phyloP scores from a whole-genome alignment of 2,113 vertebrate species.

The western clawed frog (Xenopus tropicalis) region UCB_Xtro_10.0 CM004447.2:94412001-94412500 shows the following conservation, averaged over 20 bases:
- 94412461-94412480: conserved; percentile 99
- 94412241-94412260: conserved; percentile 98
- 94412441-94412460: conserved; percentile 99
- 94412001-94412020: conserved; percentile 97
- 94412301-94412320: conserved; percentile 99
- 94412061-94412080: conserved; percentile 89
- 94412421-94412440: conserved; percentile 99
- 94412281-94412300: conserved; percentile 98
- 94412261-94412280: conserved; percentile 96
- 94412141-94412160: conserved; percentile 97
- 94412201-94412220: conserved; percentile 94
- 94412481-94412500: conserved; percentile 99
- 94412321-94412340: conserved; percentile 98
- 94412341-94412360: conserved; percentile 99
- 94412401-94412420: conserved; percentile 98
- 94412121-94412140: conserved; percentile 98
- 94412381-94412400: conserved; percentile 99
- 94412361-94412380: conserved; percentile 99
- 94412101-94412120: conserved; percentile 86
- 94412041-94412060: conserved; percentile 95
- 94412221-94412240: conserved; percentile 98
- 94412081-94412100: conserved; percentile 89
- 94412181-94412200: conserved; percentile 97
- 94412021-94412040: conserved; percentile 98
- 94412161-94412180: conserved; percentile 91